A percentile compares a stretch with the other conserved stretches of the same genome.
phyloP scores from a whole-genome alignment of 2,888 invertebrate genomes.

The Pyrrhia umbra region DNA sequence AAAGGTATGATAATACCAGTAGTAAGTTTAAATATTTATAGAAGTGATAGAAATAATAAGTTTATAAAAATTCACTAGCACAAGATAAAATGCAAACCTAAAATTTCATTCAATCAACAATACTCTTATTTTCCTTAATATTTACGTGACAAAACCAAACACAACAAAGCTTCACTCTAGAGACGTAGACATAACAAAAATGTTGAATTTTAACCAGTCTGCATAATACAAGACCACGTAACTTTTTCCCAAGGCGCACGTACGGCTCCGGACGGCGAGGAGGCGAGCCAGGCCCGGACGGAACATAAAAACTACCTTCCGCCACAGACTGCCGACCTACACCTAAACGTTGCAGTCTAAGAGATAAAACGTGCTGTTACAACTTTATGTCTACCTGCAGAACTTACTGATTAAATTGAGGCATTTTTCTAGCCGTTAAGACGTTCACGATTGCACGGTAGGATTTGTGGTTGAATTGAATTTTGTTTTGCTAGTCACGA shows the following conservation, averaged over 20 bases:
- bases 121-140: not conserved
- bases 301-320: slow-evolving; percentile 80
- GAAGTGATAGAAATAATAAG: too few species aligned
- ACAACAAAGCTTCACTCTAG: slow-evolving; percentile 44
- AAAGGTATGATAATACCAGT: too few species aligned
- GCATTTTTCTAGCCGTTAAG: slow-evolving; percentile 29
- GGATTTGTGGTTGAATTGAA: slow-evolving; percentile 3
- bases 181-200: slow-evolving; percentile 49
- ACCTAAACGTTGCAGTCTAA: slow-evolving; percentile 62
- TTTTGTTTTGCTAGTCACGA: not conserved
- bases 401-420: slow-evolving; percentile 58
- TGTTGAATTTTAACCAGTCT: slow-evolving; percentile 57
- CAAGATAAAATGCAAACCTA: not conserved
- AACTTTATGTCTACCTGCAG: slow-evolving; percentile 54
- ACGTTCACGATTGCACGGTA: not conserved
- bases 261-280: slow-evolving; percentile 41
- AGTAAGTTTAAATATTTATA: too few species aligned
- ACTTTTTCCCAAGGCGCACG: slow-evolving; percentile 72
- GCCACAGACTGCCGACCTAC: slow-evolving; percentile 57
- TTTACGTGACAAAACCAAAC: slow-evolving; percentile 10
- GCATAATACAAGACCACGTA: slow-evolving; percentile 66
- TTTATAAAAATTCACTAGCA: not conserved
- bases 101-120: not conserved
- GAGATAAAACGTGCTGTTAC: slow-evolving; percentile 63
- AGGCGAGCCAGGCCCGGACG: slow-evolving; percentile 49